Evolutionary conservation across 2,113 vertebrate genomes (phyloP), one percentile per base, ranked within the genome.

Genomic region (Oriolus oriolus): DNA sequence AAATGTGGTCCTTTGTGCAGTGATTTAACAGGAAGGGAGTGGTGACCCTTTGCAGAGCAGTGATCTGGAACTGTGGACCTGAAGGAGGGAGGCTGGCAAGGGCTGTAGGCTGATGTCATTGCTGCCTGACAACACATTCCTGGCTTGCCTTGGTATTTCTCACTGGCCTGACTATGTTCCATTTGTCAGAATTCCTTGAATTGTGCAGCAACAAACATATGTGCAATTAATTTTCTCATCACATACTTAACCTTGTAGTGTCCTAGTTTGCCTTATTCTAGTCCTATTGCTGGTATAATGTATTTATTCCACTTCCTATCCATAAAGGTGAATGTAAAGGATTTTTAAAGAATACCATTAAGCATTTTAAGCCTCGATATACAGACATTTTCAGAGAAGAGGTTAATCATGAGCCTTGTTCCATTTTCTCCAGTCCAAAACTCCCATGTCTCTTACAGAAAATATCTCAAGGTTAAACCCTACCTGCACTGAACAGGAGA

Each of bases 121-220:
- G 64, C 59, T 81, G 88, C 64, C 82, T 96, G 75, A 80, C 66
- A 88, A 74, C 76, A 90, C 54, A 90, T 94, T 96, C 90, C 88
- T 96, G 88, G 83, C 88, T 92, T 22, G 39, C 21, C n/a, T 71
- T 61, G 73, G 37, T 70, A 91, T 92, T 96, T 89, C 92, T 86
- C 0, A 0, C 69, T 91, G 80, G 65, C 87, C 61, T 57, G 57
- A 84, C 61, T 57, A 37, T 65, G n/a, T 87, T 95, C 88, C 86
- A 78, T 84, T 94, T 89, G 88, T 87, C 93, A 95, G 27, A 37
- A 61, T 79, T 90, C 73, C 76, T 49, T 84, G 69, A 68, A 82
- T 15, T 87, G 53, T 49, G 28, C 68, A 87, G 56, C 31, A 71
- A 57, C 76, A 88, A 95, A 87, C 37, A 71, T 45, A 89, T n/a